phyloP scores from a whole-genome alignment of 2,888 invertebrate species.

The Euclidia mi region DNA sequence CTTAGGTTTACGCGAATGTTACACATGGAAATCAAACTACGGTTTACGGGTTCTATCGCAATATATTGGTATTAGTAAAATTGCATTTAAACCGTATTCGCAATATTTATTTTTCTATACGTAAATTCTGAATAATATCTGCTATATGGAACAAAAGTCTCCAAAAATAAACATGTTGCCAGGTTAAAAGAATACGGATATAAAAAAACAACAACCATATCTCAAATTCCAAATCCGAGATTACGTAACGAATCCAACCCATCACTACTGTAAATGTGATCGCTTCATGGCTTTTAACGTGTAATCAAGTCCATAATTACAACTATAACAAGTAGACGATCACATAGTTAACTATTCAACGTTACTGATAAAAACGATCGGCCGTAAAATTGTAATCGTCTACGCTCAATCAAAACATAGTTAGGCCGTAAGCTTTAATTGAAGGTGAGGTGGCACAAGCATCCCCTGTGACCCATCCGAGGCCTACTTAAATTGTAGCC shows the following conservation, averaged over 20 bases:
- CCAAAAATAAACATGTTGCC: too few relatives aligned
- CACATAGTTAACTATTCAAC: slow-evolving; percentile 36
- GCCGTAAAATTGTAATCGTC: slow-evolving; percentile 58
- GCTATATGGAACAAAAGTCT: too few relatives aligned
- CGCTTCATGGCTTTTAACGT: slow-evolving; percentile 35
- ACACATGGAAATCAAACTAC: too few relatives aligned
- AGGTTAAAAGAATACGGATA: too few relatives aligned
- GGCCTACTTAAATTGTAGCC: slow-evolving; percentile 62
- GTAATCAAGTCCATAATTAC: slow-evolving; percentile 36
- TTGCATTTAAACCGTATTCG: too few relatives aligned
- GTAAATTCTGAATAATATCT: too few relatives aligned
- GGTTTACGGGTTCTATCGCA: too few relatives aligned
- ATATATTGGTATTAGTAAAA: too few relatives aligned
- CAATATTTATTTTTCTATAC: too few relatives aligned
- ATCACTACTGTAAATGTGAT: slow-evolving; percentile 38
- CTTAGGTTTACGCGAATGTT: too few relatives aligned
- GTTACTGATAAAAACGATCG: slow-evolving; percentile 37
- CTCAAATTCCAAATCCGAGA: slow-evolving; percentile 12
- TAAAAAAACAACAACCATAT: background rate
- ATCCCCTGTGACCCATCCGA: slow-evolving; percentile 49
- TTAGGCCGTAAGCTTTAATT: slow-evolving; percentile 55
- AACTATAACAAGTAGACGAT: slow-evolving; percentile 25
- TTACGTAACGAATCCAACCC: slow-evolving; percentile 36
- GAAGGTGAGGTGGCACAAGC: slow-evolving; percentile 40
- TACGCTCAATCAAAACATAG: slow-evolving; percentile 60